Percentiles rank a stretch among this genome's conserved stretches.
phyloP scores from a whole-genome alignment of 2,113 vertebrate species.

The Eretmodus cyanostictus region DNA sequence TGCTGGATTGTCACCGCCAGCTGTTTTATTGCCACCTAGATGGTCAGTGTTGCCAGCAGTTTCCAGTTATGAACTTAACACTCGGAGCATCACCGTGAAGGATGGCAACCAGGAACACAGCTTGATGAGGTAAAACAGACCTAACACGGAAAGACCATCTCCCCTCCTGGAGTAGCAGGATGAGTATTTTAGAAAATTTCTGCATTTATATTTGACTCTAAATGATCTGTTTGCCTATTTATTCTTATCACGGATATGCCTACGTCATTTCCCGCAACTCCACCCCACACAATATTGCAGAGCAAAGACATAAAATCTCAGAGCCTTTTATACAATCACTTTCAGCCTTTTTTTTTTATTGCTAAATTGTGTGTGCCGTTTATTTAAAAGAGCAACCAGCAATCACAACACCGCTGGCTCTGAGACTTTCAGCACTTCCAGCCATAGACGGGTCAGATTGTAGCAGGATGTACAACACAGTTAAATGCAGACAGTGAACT shows the following conservation, averaged over 20 bases:
- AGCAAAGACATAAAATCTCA: not conserved
- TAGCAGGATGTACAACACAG: not conserved
- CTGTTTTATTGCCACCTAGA: not conserved
- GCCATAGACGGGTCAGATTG: not conserved
- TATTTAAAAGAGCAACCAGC: not conserved
- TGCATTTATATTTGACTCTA: no score
- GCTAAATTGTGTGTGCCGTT: not conserved
- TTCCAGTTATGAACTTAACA: not conserved
- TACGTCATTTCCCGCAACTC: not conserved
- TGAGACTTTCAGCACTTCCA: not conserved
- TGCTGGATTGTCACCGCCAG: not conserved
- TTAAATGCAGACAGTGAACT: not conserved
- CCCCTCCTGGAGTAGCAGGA: not conserved
- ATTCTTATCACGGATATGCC: no score
- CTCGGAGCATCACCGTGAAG: not conserved
- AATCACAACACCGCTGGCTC: not conserved
- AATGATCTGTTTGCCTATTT: no score
- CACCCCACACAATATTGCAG: not conserved
- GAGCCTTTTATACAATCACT: not conserved
- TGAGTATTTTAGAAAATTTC: no score
- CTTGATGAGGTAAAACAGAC: not conserved
- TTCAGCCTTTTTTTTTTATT: not conserved
- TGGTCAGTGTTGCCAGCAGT: not conserved
- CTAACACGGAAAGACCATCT: not conserved
- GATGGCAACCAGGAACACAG: not conserved